Base-by-base conservation (phyloP, 2,797 vertebrate species). In the Schizopygopsis pylzovi region DNA sequence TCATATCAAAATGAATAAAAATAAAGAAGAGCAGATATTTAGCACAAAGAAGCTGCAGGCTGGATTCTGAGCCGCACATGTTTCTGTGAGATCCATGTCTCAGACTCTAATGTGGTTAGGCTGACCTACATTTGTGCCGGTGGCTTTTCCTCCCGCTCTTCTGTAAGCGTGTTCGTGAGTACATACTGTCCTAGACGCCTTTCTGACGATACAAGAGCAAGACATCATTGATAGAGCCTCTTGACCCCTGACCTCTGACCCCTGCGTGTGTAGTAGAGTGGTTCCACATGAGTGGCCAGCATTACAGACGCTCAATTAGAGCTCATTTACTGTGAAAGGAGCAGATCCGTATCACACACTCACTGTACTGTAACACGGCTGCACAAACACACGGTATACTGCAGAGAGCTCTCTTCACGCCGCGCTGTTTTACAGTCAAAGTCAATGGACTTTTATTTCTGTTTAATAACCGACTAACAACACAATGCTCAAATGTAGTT, bases 101-200 rank as follows among this genome's bases (percentile, higher is more conserved):
- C 92, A 92, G 93, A 54, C 77, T 90, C 90, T 94, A 94, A 94
- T 93, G 92, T 93, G 93, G 93, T 95, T 93, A 92, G 86, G 89
- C 88, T 93, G 94, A 94, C 94, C 94, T 91, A 95, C 93, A 95
- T 95, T 94, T 92, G 91, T 90, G 88, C 88, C 91, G 68, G 47
- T 85, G 73, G 86, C 52, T 47, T 75, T 63, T 39, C 49, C 45
- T 87, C 33, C 80, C 16, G 28, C 63, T 67, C 63, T 33, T 67
- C 63, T 37, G 63, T 16, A 28, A 65, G 6, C 13, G 13, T 65
- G 61, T 65, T 16, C 61, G 7, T 63, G 25, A 15, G 61, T 13
- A 3, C 61, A 28, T 25, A 28, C 6, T 1, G 25, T 28, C 61
- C 41, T 85, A 81, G 73, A 87, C 87, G 86, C 80, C 1, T 56